Conservation (phyloP, 1,140 invertebrate genomes). For the Drosophila bocki region DNA sequence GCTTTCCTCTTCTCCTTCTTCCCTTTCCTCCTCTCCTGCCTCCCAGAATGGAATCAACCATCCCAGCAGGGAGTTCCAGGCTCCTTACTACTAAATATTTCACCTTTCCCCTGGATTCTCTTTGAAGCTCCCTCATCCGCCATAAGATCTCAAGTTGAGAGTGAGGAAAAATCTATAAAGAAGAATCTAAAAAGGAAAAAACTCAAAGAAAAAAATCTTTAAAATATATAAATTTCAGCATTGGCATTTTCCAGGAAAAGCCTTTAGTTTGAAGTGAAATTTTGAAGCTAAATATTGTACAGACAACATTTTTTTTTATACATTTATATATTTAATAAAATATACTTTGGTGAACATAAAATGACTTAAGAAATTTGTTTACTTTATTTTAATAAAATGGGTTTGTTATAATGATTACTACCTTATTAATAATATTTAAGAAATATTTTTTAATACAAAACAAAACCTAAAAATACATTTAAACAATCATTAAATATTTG, state of each 20-base stretch:
- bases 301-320: conserved; percentile 13
- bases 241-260: conserved; percentile 27
- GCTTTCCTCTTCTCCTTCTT: neutral
- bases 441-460: too few relatives aligned
- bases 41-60: conserved; percentile 9
- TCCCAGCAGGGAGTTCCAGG: conserved; percentile 63
- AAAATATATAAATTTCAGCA: conserved; percentile 3
- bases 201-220: too few relatives aligned
- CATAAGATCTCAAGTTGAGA: conserved; percentile 1
- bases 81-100: conserved; percentile 51
- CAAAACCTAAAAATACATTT: too few relatives aligned
- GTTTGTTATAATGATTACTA: too few relatives aligned
- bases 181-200: neutral
- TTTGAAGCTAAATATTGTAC: conserved; percentile 1
- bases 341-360: conserved; percentile 1
- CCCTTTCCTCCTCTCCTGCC: neutral
- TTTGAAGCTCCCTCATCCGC: neutral
- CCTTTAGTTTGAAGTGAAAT: neutral
- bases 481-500: too few relatives aligned
- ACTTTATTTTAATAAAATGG: too few relatives aligned
- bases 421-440: too few relatives aligned
- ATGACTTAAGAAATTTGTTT: too few relatives aligned
- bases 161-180: neutral
- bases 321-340: conserved; percentile 36
- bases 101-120: neutral